Evolutionary conservation across 2,113 vertebrate genomes (phyloP).

Genomic region (Anolis sagrei): DNA sequence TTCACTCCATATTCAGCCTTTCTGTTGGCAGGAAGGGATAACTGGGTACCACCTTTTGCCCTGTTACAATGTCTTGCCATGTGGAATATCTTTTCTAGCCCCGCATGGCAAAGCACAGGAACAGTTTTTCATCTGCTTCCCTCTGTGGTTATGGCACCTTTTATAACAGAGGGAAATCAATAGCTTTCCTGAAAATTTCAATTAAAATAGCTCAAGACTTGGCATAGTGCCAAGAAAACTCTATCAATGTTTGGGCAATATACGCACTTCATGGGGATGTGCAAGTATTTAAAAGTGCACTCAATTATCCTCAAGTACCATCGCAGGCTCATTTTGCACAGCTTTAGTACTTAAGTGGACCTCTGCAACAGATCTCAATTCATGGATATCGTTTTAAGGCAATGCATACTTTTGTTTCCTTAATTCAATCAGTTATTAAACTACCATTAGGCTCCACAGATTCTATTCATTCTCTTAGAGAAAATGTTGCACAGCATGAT

Average conservation of each 20-base stretch:
- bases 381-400: slow-evolving; percentile 37
- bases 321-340: slow-evolving; percentile 27
- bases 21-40: background rate
- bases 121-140: slow-evolving; percentile 4
- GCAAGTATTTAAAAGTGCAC: slow-evolving; percentile 42
- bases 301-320: slow-evolving; percentile 36
- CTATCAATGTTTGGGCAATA: slow-evolving; percentile 22
- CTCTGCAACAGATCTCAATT: slow-evolving; percentile 36
- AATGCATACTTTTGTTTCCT: slow-evolving; percentile 11
- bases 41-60: background rate
- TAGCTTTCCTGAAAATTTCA: slow-evolving; percentile 25
- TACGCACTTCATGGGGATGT: slow-evolving; percentile 30
- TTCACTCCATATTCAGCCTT: background rate
- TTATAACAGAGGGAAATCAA: slow-evolving; percentile 19
- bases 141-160: slow-evolving; percentile 4
- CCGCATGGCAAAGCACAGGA: background rate
- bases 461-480: background rate
- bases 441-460: background rate
- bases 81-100: background rate
- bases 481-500: background rate
- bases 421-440: slow-evolving; percentile 30
- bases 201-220: slow-evolving; percentile 22
- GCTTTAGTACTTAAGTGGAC: slow-evolving; percentile 34
- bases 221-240: slow-evolving; percentile 24
- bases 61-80: background rate